Evolutionary conservation across 2,113 vertebrate species (phyloP).

Genomic region (Penelope pileata): DNA sequence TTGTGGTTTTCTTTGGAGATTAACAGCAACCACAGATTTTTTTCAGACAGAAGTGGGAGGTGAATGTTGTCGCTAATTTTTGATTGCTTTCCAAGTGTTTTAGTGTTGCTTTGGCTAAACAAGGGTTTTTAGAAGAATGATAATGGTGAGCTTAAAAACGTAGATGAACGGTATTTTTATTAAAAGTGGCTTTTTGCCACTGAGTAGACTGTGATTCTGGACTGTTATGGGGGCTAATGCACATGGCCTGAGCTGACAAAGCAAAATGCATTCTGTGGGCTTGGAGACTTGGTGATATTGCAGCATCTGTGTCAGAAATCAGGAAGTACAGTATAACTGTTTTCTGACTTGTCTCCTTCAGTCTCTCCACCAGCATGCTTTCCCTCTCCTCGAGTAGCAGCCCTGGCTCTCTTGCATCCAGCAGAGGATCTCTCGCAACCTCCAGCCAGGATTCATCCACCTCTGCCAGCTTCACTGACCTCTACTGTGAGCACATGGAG

Average conservation of each 20-base stretch:
- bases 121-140: not conserved
- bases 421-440: constrained; percentile 90
- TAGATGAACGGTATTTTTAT: not conserved
- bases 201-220: not conserved
- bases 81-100: not conserved
- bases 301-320: not conserved
- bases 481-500: constrained; percentile 91
- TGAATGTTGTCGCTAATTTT: not conserved
- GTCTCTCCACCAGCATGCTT: constrained; percentile 93
- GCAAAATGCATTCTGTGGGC: not conserved
- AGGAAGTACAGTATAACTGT: not conserved
- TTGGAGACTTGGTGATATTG: not conserved
- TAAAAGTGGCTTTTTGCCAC: not conserved
- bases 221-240: constrained; percentile 8
- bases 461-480: constrained; percentile 93
- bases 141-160: not conserved
- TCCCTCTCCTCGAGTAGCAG: constrained; percentile 96
- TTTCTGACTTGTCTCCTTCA: constrained; percentile 67
- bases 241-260: constrained; percentile 38
- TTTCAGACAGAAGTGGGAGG: not conserved
- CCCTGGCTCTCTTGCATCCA: constrained; percentile 90
- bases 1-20: constrained; percentile 9
- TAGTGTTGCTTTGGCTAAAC: not conserved
- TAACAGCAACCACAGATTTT: not conserved
- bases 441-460: constrained; percentile 92